Evolutionary conservation across 2,113 vertebrate genomes (phyloP).

Genomic region (Gopherus evgoodei): DNA sequence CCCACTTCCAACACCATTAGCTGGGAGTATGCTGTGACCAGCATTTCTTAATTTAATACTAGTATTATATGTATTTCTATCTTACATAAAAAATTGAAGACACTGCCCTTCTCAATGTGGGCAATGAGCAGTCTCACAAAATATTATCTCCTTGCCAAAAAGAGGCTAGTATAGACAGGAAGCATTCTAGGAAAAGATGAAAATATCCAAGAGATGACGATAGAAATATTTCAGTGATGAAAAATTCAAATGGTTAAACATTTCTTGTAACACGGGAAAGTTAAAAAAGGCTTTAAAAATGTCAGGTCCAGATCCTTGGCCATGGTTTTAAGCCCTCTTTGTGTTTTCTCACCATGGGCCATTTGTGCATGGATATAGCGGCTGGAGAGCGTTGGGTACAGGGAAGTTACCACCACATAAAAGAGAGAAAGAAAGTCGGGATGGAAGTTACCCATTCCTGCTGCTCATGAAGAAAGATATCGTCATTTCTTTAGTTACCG

Average conservation of each 20-base stretch:
- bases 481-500: rapidly evolving
- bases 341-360: not conserved
- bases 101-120: conserved; percentile 22
- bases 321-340: not conserved
- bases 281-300: not conserved
- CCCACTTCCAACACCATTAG: conserved; percentile 8
- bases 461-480: not conserved
- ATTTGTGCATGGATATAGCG: not conserved
- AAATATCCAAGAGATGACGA: not conserved
- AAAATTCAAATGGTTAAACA: not conserved
- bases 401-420: not conserved
- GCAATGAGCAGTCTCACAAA: not conserved
- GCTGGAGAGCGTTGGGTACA: not conserved
- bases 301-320: not conserved
- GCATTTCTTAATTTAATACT: conserved; percentile 39
- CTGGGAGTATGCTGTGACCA: conserved; percentile 28
- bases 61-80: conserved; percentile 7
- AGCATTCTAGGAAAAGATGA: not conserved
- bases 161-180: not conserved
- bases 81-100: conserved; percentile 44
- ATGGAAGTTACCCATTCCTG: not conserved
- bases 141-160: not conserved
- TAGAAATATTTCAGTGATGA: not conserved
- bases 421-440: not conserved
- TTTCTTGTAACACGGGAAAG: not conserved